phyloP scores from a whole-genome alignment of 2,113 vertebrate genomes.

The Ciconia maguari region DNA sequence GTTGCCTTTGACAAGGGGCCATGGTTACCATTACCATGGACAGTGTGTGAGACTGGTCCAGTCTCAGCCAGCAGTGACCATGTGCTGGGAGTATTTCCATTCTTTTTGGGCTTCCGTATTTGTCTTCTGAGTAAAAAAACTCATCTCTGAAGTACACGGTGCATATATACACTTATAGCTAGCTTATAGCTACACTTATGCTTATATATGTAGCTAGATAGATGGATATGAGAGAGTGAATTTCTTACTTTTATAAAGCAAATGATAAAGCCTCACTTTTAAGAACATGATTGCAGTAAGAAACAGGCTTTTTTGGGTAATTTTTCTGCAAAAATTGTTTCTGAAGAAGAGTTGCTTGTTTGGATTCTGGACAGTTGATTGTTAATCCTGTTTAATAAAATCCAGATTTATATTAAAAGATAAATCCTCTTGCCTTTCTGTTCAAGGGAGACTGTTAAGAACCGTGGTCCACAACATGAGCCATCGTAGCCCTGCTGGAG shows the following conservation, averaged over 20 bases:
- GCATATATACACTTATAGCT: background rate
- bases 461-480: background rate
- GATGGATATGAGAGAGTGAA: background rate
- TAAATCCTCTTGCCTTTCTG: background rate
- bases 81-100: background rate
- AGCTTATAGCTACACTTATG: too few species aligned
- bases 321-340: background rate
- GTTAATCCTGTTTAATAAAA: constrained; percentile 56
- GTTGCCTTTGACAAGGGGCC: constrained; percentile 17
- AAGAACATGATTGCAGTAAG: background rate
- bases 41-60: background rate
- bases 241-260: constrained; percentile 58
- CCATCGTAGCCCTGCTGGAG: background rate
- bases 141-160: background rate
- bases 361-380: constrained; percentile 32
- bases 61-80: background rate
- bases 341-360: constrained; percentile 32
- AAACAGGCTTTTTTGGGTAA: background rate
- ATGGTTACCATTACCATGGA: background rate
- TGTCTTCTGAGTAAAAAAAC: background rate
- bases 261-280: background rate
- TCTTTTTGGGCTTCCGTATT: background rate
- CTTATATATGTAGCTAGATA: background rate
- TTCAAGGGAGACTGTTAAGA: background rate
- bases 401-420: constrained; percentile 41